Percentiles rank a stretch among this genome's conserved stretches.
These are phyloP conservation scores for Danaus melanippus DNA, from an alignment of 1,140 invertebrate species.

Conservation along the genomic window DNA sequence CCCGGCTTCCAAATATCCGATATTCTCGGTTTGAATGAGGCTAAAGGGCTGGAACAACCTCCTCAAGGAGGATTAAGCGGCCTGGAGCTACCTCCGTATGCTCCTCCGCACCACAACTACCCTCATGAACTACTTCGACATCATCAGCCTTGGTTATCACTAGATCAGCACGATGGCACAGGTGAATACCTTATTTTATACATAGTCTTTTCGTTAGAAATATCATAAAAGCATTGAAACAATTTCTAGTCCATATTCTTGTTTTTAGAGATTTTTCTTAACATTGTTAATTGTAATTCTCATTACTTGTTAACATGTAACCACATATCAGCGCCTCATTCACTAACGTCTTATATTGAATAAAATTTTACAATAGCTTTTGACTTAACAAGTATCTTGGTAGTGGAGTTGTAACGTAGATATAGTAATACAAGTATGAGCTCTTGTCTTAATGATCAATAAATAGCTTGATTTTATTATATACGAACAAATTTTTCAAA, in stretches of 20 bases:
- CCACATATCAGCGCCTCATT: too few relatives aligned
- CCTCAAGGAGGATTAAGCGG: slow-evolving; percentile 28
- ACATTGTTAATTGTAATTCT: too few relatives aligned
- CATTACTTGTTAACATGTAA: too few relatives aligned
- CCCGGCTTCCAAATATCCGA: slow-evolving; percentile 84
- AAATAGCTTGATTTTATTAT: too few relatives aligned
- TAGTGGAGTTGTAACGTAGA: too few relatives aligned
- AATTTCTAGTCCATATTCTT: too few relatives aligned
- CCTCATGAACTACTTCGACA: slow-evolving; percentile 56
- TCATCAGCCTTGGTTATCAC: slow-evolving; percentile 59
- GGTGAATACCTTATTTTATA: slow-evolving; percentile 21
- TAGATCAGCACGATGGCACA: slow-evolving; percentile 53
- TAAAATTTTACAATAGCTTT: slow-evolving; percentile 15
- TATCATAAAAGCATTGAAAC: too few relatives aligned
- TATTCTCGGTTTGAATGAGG: slow-evolving; percentile 77
- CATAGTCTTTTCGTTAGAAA: too few relatives aligned
- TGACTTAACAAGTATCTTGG: slow-evolving; percentile 7
- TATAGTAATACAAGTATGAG: slow-evolving; percentile 6
- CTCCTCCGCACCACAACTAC: slow-evolving; percentile 46
- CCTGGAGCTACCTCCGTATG: slow-evolving; percentile 46
- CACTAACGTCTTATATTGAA: too few relatives aligned
- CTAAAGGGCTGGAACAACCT: slow-evolving; percentile 46
- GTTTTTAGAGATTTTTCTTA: too few relatives aligned
- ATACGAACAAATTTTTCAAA: too few relatives aligned
- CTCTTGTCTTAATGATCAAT: background rate